Base-by-base conservation (phyloP, 2,113 vertebrate genomes). In the Misgurnus mizolepis region DNA sequence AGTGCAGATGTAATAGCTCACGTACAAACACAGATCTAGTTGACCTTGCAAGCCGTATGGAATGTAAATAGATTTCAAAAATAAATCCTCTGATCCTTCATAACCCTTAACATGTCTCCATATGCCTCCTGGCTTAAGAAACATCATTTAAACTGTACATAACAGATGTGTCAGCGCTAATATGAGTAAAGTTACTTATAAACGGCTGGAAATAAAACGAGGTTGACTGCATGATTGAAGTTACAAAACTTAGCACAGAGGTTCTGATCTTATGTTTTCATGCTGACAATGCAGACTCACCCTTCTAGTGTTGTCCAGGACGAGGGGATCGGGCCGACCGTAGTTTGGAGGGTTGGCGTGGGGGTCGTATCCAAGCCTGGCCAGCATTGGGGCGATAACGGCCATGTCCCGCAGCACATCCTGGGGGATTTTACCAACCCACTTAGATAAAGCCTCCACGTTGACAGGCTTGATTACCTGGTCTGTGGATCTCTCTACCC, bases 391-490 rank as follows among this genome's bases (percentile, higher is more conserved):
- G 9, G 97, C 96, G 6, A 99, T 96, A 83, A 91, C 93, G 0
- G 96, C 91, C 97, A 99, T 98, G 83, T 99, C 97, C 75, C 95
- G 94, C 85, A 98, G 90, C 27, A 99, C 96, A 17, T 99, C 97
- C 0, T 91, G 80, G 0, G 97, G 96, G 68, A 99, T 98, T 89
- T 98, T 98, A 67, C 97, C 97, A 43, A 99, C 97, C 97, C 97
- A 99, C 87, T 98, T 99, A 4, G 97, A 97, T 71, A 99, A 91
- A 0, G 97, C 97, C 82, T 96, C 97, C 88, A 98, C 91, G 0
- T 99, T 98, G 82, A 99, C 96, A 0, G 97, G 97, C 81, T 99
- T 98, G 91, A 99, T 96, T 72, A 99, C 97, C 85, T 99, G 97
- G 85, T 99, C 97, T 69, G 97, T 99, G 40, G 97, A 98, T 83